phyloP scores from a whole-genome alignment of 2,888 invertebrate genomes.

The Oasisia sp. region DNA sequence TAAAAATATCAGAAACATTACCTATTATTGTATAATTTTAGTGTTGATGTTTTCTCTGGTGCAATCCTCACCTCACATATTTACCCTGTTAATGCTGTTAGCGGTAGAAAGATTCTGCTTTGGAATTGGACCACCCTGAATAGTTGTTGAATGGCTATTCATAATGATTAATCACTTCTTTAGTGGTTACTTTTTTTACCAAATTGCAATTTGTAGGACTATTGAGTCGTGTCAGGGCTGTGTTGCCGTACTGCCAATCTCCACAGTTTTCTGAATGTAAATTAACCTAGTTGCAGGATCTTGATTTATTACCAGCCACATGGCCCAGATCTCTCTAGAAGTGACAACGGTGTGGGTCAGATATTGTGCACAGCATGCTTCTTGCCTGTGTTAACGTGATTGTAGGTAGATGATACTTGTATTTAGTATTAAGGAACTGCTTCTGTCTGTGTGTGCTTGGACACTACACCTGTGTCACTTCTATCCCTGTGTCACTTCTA shows the following conservation, averaged over 20 bases:
- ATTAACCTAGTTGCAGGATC: background rate
- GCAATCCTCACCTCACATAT: background rate
- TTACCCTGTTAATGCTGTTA: background rate
- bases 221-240: background rate
- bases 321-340: background rate
- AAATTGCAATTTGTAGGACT: background rate
- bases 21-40: background rate
- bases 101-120: background rate
- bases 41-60: background rate
- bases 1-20: background rate
- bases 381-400: background rate
- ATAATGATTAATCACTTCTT: background rate
- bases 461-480: background rate
- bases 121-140: background rate
- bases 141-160: too few relatives aligned
- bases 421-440: background rate
- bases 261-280: background rate
- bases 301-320: background rate
- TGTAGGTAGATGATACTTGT: background rate
- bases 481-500: background rate
- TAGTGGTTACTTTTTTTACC: background rate
- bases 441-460: background rate
- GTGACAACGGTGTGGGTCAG: background rate
- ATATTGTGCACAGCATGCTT: background rate
- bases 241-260: background rate